These are phyloP conservation scores for Microtus montanus DNA, from an alignment of 2,113 vertebrate species.

Conservation along the genomic window DNA sequence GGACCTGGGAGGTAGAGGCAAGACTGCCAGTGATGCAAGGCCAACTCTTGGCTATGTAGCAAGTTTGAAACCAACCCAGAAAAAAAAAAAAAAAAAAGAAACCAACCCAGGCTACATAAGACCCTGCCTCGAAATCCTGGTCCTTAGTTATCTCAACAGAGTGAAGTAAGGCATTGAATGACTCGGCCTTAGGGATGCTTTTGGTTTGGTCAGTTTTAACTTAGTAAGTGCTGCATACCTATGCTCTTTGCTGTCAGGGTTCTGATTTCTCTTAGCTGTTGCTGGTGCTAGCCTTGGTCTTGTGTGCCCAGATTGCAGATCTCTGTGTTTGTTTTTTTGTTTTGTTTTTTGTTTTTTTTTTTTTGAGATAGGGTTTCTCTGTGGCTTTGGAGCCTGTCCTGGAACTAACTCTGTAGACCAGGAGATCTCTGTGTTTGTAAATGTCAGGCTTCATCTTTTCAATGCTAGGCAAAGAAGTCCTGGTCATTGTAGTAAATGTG, in stretches of 20 bases:
- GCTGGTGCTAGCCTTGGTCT: background rate
- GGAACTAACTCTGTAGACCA: too few species aligned
- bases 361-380: too few species aligned
- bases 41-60: background rate
- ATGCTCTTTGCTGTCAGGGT: background rate
- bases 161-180: background rate
- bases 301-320: background rate
- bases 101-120: background rate
- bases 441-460: background rate
- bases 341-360: too few species aligned
- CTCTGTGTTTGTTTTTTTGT: conserved; percentile 28
- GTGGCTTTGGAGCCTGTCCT: too few species aligned
- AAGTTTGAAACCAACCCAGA: background rate
- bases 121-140: background rate
- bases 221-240: background rate
- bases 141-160: background rate
- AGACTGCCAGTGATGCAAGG: background rate
- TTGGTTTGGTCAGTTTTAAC: background rate
- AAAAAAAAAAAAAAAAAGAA: too few species aligned
- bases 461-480: background rate
- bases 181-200: background rate
- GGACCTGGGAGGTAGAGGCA: background rate
- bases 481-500: background rate
- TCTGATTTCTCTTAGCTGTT: background rate
- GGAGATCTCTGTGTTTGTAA: conserved; percentile 16